Conservation (phyloP, 37 sponge, comb jelly and placozoan genomes). For the Corticium candelabrum region DNA sequence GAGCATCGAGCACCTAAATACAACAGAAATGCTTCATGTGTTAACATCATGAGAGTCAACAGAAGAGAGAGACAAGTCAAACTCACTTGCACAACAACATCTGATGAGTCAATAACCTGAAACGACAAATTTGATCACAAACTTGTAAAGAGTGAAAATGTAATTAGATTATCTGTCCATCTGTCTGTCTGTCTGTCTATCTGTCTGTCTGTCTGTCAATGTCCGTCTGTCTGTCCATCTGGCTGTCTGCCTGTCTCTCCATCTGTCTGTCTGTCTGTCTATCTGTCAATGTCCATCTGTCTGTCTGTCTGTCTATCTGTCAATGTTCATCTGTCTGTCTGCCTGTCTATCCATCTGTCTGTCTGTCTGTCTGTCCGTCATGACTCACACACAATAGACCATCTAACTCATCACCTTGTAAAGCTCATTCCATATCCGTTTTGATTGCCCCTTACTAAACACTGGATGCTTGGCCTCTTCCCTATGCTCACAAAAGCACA, state of each 20-base stretch:
- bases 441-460: conserved; percentile 88
- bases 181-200: too few species aligned
- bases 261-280: too few species aligned
- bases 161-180: neutral
- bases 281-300: too few species aligned
- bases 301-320: too few species aligned
- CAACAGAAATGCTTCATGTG: conserved; percentile 15
- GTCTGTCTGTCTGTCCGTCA: too few species aligned
- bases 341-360: too few species aligned
- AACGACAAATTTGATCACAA: neutral
- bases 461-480: conserved; percentile 68
- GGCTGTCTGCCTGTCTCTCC: too few species aligned
- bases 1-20: conserved; percentile 84
- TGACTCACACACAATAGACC: neutral
- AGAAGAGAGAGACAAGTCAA: too few species aligned
- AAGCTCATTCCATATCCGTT: conserved; percentile 91
- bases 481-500: conserved; percentile 37
- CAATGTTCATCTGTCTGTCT: too few species aligned
- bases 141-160: neutral
- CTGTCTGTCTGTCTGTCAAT: too few species aligned
- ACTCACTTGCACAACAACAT: conserved; percentile 74
- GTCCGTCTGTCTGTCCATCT: too few species aligned
- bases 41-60: neutral
- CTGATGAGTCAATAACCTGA: conserved; percentile 78
- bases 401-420: conserved; percentile 86